Evolutionary conservation across 1,140 invertebrate species (phyloP), one percentile per base, ranked within the genome.

Genomic region (Euborellia annulipes): DNA sequence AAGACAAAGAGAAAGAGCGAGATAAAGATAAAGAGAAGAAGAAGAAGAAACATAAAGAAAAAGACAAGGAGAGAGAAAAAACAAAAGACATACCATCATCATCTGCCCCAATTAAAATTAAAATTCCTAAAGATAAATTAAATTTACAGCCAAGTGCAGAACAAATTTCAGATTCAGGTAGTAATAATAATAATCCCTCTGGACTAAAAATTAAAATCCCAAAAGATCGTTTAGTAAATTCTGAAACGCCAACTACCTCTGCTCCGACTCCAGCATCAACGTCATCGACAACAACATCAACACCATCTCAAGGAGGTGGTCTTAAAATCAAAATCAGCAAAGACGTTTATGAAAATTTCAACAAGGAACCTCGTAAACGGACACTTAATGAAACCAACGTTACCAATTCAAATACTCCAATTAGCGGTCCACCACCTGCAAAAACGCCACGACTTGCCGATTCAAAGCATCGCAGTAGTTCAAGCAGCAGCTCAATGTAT

Each of bases 51-150:
- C 71, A 78, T 50, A 77, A 78, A 55, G 55, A 63, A 42, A 64
- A 64, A 50, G 56, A 62, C 14, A 62, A 58, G 39, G 69, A 74
- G 48, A 64, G 65, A 47, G 63, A 72, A 44, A 67, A 69, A 47
- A 64, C 76, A 43, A 71, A 72, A 43, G 62, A 65, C 16, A 68
- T 51, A 44, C 13, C 45, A 51, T 8, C 48, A 40, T 32, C 48
- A 3, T 57, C 64, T 1, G 62, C 66, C 36, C 69, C 70, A 1
- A 68, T 78, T 6, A 78, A 75, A 53, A 75, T 81, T 11, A 80
- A 74, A 19, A 78, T 81, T 40, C 69, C 75, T 3, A 79, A 76
- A 55, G 75, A 78, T 42, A 75, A 74, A 54, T 58, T 75, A 2
- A 64, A 64, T n/a, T 49, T 65, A 36, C 54, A 51, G 23, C 53